Base-by-base conservation (phyloP, 2,888 invertebrate species). In the Oscheius sp. region DNA sequence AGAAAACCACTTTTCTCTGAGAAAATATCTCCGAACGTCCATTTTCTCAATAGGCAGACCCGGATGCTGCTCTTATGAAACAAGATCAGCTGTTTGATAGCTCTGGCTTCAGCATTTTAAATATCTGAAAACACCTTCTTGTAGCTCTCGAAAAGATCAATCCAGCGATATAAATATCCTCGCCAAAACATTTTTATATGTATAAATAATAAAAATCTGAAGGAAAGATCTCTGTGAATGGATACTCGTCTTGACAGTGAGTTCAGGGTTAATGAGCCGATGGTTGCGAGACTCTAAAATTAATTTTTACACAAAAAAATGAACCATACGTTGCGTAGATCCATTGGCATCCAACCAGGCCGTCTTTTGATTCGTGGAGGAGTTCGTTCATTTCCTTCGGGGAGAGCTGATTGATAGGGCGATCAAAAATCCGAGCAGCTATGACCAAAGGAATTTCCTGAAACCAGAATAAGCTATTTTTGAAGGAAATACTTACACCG, bases 291-390 rank as follows among this genome's bases (percentile, higher is more conserved):
- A 86, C 82, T n/a, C n/a, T n/a, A n/a, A n/a, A n/a, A n/a, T n/a
- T n/a, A n/a, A n/a, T n/a, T n/a, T n/a, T n/a, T n/a, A n/a, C n/a
- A n/a, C n/a, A n/a, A n/a, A n/a, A n/a, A n/a, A n/a, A n/a, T n/a
- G n/a, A n/a, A n/a, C n/a, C n/a, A n/a, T n/a, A n/a, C 18, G 86
- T 86, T 27, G 85, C 86, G 73, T 86, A 85, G 76, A 87, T 85
- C 87, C 87, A 87, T 72, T 87, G 87, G 58, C 87, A 87, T 63
- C 86, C 87, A 63, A 87, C 83, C 86, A 88, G 84, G 53, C 86
- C 87, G 63, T 80, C 75, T 70, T 85, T 88, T 7, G 82, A 75
- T 45, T 84, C 86, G 73, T 87, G 87, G 21, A 88, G 76, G 21
- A 84, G 79, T n/a, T 85, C 85, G 78, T 87, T 87, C 63, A 87